Conservation (phyloP, 2,888 invertebrate species). For the Patella depressa region DNA sequence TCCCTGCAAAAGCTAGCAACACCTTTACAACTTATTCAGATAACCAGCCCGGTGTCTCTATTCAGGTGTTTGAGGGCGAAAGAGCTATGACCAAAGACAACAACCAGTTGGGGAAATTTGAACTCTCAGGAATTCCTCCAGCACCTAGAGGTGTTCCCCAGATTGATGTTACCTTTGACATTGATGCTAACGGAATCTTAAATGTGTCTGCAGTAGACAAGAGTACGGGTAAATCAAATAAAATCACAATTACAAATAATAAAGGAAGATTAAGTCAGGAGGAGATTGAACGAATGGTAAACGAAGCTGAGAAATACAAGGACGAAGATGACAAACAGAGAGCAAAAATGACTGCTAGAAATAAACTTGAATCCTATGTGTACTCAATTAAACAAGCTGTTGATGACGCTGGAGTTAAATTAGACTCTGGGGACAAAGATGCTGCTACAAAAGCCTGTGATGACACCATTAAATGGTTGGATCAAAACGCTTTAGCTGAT, state of each 20-base stretch:
- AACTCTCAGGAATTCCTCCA: constrained; percentile 63
- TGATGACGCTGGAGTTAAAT: constrained; percentile 72
- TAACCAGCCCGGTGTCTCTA: constrained; percentile 77
- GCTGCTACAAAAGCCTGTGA: constrained; percentile 73
- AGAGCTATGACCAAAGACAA: constrained; percentile 96
- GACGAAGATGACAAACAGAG: constrained; percentile 64
- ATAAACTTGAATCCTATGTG: constrained; percentile 53
- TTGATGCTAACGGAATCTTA: constrained; percentile 90
- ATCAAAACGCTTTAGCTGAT: constrained; percentile 83
- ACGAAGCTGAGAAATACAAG: constrained; percentile 60
- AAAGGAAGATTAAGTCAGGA: constrained; percentile 86
- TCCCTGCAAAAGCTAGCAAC: constrained; percentile 65
- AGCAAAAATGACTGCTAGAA: constrained; percentile 55
- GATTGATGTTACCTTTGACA: constrained; percentile 81
- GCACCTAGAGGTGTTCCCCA: constrained; percentile 65
- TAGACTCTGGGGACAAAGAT: constrained; percentile 80
- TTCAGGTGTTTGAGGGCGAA: constrained; percentile 88
- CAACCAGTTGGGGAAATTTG: constrained; percentile 74
- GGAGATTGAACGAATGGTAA: constrained; percentile 83
- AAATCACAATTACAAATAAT: constrained; percentile 89
- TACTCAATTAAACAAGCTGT: constrained; percentile 74
- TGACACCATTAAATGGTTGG: constrained; percentile 84
- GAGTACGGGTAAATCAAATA: constrained; percentile 84
- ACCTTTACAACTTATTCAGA: constrained; percentile 90
- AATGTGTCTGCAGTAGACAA: constrained; percentile 76